Conservation (phyloP, 2,888 invertebrate genomes). For the Apamea sordens region DNA sequence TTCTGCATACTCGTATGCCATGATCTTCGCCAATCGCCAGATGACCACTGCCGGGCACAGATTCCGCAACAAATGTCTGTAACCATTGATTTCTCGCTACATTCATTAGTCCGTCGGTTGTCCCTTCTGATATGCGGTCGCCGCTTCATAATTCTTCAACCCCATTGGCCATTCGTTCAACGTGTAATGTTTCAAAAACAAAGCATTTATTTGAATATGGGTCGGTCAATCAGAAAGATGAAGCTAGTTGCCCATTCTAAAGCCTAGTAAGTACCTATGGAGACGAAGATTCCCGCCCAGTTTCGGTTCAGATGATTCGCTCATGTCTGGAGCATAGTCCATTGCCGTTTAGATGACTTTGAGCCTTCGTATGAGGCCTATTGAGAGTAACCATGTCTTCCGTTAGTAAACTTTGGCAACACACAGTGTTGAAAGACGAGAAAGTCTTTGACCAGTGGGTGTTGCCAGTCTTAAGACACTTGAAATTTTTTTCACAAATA, state of each 20-base stretch:
- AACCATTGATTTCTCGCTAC: neutral
- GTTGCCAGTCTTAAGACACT: neutral
- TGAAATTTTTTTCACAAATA: neutral
- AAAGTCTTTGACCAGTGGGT: neutral
- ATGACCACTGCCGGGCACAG: too few relatives aligned
- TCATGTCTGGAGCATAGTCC: neutral
- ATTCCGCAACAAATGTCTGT: neutral
- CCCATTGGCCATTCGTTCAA: neutral
- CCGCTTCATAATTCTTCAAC: neutral
- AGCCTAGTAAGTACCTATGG: too few relatives aligned
- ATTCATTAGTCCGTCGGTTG: neutral
- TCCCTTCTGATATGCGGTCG: neutral
- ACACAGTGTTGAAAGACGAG: neutral
- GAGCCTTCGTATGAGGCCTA: too few relatives aligned
- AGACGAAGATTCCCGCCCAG: neutral
- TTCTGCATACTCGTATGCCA: neutral
- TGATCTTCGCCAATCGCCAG: neutral
- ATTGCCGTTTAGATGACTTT: neutral
- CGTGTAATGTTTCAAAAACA: neutral
- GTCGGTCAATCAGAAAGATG: too few relatives aligned
- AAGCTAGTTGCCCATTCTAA: too few relatives aligned
- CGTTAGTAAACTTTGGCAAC: neutral
- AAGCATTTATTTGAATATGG: too few relatives aligned
- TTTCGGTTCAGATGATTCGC: neutral
- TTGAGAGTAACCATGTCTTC: neutral